These are phyloP conservation scores for Bubo bubo DNA, from an alignment of 2,113 vertebrate genomes.

Conservation along the genomic window DNA sequence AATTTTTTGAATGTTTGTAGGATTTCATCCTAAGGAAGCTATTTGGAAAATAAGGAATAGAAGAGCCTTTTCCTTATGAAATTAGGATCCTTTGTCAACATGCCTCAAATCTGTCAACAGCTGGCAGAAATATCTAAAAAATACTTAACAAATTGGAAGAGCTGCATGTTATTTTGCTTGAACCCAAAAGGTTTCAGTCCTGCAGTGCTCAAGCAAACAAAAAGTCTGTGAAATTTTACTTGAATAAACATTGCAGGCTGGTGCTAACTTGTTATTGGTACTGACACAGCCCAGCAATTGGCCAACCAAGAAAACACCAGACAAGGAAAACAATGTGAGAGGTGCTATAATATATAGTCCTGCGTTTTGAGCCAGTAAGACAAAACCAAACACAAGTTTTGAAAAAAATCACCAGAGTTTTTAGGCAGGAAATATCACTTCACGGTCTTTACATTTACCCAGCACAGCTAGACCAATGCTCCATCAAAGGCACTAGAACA, in stretches of 20 bases:
- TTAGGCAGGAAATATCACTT: background rate
- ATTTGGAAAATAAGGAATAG: background rate
- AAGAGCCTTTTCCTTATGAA: background rate
- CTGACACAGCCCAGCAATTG: conserved; percentile 18
- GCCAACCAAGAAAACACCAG: conserved; percentile 13
- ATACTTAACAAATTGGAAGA: background rate
- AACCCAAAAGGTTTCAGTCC: conserved; percentile 1
- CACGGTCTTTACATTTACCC: background rate
- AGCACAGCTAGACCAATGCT: background rate
- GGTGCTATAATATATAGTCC: background rate
- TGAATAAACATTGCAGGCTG: conserved; percentile 44
- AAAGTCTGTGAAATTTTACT: conserved; percentile 48
- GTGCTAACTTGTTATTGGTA: conserved; percentile 45
- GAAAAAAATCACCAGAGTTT: background rate
- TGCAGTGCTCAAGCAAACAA: conserved; percentile 25
- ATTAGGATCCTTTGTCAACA: background rate
- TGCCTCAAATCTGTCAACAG: background rate
- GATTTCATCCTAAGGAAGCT: background rate
- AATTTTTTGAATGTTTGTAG: background rate
- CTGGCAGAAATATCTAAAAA: background rate
- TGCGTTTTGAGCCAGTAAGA: background rate
- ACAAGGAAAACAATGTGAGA: conserved; percentile 40
- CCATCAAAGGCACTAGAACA: background rate
- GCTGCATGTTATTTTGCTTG: background rate
- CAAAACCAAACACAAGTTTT: conserved; percentile 1